phyloP scores from a whole-genome alignment of 1,140 invertebrate species.

The Drosophila lowei region DNA sequence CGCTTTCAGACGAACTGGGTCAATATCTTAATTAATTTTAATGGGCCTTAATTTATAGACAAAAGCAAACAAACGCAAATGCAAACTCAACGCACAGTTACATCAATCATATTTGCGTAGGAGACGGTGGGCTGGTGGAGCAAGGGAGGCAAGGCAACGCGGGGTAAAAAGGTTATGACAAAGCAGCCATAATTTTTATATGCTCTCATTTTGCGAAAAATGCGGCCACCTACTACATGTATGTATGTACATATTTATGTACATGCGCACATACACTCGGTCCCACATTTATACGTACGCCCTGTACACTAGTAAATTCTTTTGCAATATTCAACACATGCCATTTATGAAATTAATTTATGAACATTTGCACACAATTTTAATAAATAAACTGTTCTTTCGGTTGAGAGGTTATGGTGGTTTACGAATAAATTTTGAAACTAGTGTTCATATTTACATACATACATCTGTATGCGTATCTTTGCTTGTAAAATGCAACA shows the following conservation, averaged over 20 bases:
- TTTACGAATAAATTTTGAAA: too few relatives aligned
- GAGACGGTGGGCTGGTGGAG: background rate
- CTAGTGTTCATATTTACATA: too few relatives aligned
- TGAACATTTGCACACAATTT: background rate
- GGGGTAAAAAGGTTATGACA: too few relatives aligned
- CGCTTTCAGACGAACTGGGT: conserved; percentile 38
- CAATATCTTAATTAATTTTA: conserved; percentile 64
- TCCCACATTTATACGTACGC: conserved; percentile 1
- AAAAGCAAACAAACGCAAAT: conserved; percentile 37
- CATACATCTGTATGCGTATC: too few relatives aligned
- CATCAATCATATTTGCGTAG: conserved; percentile 43
- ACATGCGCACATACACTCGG: conserved; percentile 6
- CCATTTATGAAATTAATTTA: background rate
- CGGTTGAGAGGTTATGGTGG: too few relatives aligned
- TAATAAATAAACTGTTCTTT: background rate
- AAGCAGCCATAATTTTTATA: conserved; percentile 5
- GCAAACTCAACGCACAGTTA: conserved; percentile 36
- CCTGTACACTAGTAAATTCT: too few relatives aligned
- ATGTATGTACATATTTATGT: background rate
- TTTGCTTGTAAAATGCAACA: too few relatives aligned
- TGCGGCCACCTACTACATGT: conserved; percentile 1
- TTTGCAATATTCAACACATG: too few relatives aligned
- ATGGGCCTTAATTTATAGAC: conserved; percentile 57
- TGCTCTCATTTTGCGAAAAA: conserved; percentile 24
- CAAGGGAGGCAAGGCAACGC: background rate